Evolutionary conservation across 2,797 vertebrate genomes (phyloP).

Genomic region (Ptychadena robeensis): DNA sequence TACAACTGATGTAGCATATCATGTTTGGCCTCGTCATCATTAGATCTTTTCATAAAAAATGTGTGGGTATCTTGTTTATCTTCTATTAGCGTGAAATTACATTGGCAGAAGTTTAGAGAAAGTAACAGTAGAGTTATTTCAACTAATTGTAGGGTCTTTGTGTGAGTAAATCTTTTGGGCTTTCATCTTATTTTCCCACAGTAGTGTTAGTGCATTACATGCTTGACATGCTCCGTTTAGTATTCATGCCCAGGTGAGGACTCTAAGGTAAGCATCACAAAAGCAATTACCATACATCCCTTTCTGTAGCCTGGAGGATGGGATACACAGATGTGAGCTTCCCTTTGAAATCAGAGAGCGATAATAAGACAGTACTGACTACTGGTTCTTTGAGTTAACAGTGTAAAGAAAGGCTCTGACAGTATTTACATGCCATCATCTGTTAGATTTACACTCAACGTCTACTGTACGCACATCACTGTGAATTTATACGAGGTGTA

Average conservation of each 20-base stretch:
- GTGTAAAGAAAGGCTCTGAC: constrained; percentile 19
- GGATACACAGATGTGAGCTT: constrained; percentile 16
- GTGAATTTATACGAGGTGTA: background rate
- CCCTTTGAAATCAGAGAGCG: constrained; percentile 49
- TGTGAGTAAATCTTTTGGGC: background rate
- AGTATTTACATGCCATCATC: background rate
- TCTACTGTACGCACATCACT: background rate
- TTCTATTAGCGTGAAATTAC: background rate
- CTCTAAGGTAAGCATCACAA: constrained; percentile 39
- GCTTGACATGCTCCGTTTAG: constrained; percentile 10
- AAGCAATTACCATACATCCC: background rate
- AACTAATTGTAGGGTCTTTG: background rate
- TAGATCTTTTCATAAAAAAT: background rate
- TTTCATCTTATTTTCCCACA: constrained; percentile 40
- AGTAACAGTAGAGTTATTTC: background rate
- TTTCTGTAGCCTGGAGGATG: background rate
- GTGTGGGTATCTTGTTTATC: background rate
- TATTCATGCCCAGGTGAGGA: constrained; percentile 38
- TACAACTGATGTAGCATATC: no score
- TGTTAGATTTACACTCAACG: background rate
- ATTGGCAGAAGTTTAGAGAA: constrained; percentile 6
- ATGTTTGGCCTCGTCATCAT: background rate
- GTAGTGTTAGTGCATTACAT: constrained; percentile 31
- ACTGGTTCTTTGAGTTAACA: constrained; percentile 19
- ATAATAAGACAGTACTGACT: background rate